phyloP scores from a whole-genome alignment of 2,888 invertebrate species.

The Papilio protenor region DNA sequence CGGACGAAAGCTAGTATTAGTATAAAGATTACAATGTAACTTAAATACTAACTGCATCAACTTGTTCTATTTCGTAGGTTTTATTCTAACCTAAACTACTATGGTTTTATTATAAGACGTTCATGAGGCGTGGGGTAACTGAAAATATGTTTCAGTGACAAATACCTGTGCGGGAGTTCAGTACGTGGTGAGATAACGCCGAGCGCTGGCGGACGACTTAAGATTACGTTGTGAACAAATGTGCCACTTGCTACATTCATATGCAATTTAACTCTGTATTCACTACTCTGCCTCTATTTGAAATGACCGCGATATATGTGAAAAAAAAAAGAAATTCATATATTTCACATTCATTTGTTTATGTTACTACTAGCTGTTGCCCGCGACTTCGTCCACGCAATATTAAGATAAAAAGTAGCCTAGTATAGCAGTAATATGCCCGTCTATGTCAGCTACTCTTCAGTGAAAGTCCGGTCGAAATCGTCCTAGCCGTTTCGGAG shows the following conservation, averaged over 20 bases:
- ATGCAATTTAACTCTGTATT: slow-evolving; percentile 24
- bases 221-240: slow-evolving; percentile 47
- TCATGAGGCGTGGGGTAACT: slow-evolving; percentile 32
- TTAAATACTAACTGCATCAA: neutral
- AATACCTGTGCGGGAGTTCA: slow-evolving; percentile 56
- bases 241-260: slow-evolving; percentile 41
- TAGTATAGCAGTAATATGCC: no score
- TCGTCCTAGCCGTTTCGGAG: no score
- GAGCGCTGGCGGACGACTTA: slow-evolving; percentile 60
- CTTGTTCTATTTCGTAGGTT: neutral
- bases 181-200: slow-evolving; percentile 67
- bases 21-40: no score
- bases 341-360: neutral
- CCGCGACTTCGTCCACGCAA: no score
- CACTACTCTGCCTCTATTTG: neutral
- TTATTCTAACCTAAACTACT: neutral
- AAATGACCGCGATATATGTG: neutral
- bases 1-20: no score
- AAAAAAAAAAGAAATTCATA: neutral
- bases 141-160: slow-evolving; percentile 54
- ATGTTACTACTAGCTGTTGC: neutral
- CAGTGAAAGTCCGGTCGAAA: no score
- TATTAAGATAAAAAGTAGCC: no score
- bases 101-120: neutral
- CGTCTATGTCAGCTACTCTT: no score